Percentiles rank a stretch among this genome's conserved stretches.
These are phyloP conservation scores for Tetheella fluctuosa DNA, from an alignment of 2,888 invertebrate species.

Conservation along the genomic window DNA sequence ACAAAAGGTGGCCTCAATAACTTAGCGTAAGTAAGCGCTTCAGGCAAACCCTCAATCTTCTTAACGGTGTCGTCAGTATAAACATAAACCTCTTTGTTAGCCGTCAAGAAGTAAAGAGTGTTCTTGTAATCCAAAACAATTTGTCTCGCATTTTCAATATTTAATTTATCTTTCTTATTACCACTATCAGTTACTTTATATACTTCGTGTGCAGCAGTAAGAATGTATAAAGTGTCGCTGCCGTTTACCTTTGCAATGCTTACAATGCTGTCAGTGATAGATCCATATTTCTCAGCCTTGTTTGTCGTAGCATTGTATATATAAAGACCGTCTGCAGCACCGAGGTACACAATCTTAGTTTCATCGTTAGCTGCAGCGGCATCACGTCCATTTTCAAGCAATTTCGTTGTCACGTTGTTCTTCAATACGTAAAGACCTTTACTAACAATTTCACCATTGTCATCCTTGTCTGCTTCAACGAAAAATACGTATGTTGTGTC, in stretches of 20 bases:
- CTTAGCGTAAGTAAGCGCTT: slow-evolving; percentile 36
- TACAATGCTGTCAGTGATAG: slow-evolving; percentile 53
- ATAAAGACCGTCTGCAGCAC: slow-evolving; percentile 58
- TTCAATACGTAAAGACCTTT: slow-evolving; percentile 49
- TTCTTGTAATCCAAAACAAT: slow-evolving; percentile 58
- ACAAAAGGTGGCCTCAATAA: slow-evolving; percentile 57
- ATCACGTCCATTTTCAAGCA: slow-evolving; percentile 52
- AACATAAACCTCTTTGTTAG: slow-evolving; percentile 52
- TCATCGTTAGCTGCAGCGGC: slow-evolving; percentile 45
- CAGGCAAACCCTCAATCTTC: slow-evolving; percentile 57
- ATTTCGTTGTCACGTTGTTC: slow-evolving; percentile 37
- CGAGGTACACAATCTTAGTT: slow-evolving; percentile 49
- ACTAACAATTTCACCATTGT: slow-evolving; percentile 34
- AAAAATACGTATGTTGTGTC: slow-evolving; percentile 37
- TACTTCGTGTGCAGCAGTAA: slow-evolving; percentile 55
- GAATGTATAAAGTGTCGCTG: slow-evolving; percentile 53
- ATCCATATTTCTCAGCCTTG: slow-evolving; percentile 55
- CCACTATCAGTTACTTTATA: slow-evolving; percentile 64
- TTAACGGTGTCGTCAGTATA: slow-evolving; percentile 42
- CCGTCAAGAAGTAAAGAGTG: slow-evolving; percentile 59
- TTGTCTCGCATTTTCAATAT: slow-evolving; percentile 52
- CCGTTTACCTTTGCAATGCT: slow-evolving; percentile 52
- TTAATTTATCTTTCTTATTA: slow-evolving; percentile 51
- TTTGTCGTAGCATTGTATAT: slow-evolving; percentile 40
- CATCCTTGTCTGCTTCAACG: slow-evolving; percentile 43